These are phyloP conservation scores for Phoxinus phoxinus DNA, from an alignment of 2,113 vertebrate species.

Conservation along the genomic window DNA sequence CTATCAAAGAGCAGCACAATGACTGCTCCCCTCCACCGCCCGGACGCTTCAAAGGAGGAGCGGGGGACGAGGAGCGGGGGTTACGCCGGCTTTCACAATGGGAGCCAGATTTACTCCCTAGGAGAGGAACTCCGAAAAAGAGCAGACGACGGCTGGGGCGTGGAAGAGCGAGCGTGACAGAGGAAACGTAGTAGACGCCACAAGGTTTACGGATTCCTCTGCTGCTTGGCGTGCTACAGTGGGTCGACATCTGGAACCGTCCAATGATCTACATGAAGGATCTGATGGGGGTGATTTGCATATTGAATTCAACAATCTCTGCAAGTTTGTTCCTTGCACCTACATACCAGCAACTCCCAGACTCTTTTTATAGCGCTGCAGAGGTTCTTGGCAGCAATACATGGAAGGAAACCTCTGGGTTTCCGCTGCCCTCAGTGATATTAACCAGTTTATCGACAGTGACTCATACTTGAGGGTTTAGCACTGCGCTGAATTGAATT, in stretches of 20 bases:
- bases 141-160: conserved; percentile 45
- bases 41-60: conserved; percentile 86
- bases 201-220: conserved; percentile 70
- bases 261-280: background rate
- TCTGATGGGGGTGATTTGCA: background rate
- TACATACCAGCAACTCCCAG: background rate
- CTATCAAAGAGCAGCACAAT: conserved; percentile 87
- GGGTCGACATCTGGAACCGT: background rate
- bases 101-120: conserved; percentile 58
- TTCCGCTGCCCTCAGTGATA: conserved; percentile 63
- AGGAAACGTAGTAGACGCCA: conserved; percentile 77
- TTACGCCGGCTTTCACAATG: conserved; percentile 56
- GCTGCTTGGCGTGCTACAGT: conserved; percentile 51
- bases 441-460: conserved; percentile 58
- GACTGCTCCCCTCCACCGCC: conserved; percentile 83
- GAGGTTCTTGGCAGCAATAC: background rate
- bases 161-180: conserved; percentile 24
- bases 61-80: conserved; percentile 51
- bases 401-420: conserved; percentile 58
- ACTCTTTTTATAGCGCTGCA: conserved; percentile 6
- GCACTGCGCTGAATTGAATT: background rate
- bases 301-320: background rate
- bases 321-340: conserved; percentile 16
- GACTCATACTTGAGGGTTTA: conserved; percentile 48
- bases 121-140: conserved; percentile 59